Evolutionary conservation across 2,113 vertebrate species (phyloP).

Genomic region (Anarrhichthys ocellatus): DNA sequence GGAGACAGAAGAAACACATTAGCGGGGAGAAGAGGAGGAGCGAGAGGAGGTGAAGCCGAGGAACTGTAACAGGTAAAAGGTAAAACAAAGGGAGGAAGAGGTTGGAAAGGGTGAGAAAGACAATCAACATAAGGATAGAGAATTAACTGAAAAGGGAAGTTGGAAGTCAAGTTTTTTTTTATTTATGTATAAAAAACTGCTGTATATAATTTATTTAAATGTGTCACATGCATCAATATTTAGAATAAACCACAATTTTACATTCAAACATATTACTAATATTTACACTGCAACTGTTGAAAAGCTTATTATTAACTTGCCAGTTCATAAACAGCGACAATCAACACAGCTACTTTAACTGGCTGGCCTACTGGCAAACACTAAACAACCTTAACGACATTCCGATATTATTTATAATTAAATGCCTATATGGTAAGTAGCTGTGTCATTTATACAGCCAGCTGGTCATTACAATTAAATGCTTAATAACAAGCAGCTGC

Average conservation of each 20-base stretch:
- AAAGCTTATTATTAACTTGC: slow-evolving; percentile 4
- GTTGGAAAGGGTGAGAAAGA: neutral
- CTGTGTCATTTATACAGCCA: slow-evolving; percentile 34
- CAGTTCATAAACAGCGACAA: slow-evolving; percentile 11
- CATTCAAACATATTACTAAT: neutral
- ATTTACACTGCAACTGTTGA: neutral
- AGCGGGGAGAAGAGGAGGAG: slow-evolving; percentile 18
- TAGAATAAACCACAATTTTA: slow-evolving; percentile 7
- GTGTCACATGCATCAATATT: neutral
- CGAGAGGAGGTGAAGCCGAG: slow-evolving; percentile 13
- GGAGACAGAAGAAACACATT: slow-evolving; percentile 69
- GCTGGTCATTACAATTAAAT: slow-evolving; percentile 31
- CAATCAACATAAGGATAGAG: neutral
- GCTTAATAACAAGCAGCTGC: slow-evolving; percentile 39
- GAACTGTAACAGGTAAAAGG: slow-evolving; percentile 27
- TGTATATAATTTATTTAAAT: neutral
- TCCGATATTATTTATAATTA: slow-evolving; percentile 25
- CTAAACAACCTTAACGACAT: slow-evolving; percentile 33
- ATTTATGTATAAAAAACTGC: neutral
- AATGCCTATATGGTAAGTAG: slow-evolving; percentile 18
- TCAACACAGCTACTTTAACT: slow-evolving; percentile 19
- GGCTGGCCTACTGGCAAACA: slow-evolving; percentile 17
- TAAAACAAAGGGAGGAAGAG: slow-evolving; percentile 3
- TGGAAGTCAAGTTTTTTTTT: neutral
- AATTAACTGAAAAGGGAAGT: neutral